phyloP scores from a whole-genome alignment of 2,113 vertebrate genomes.

The Dendrocopos noguchii region DNA sequence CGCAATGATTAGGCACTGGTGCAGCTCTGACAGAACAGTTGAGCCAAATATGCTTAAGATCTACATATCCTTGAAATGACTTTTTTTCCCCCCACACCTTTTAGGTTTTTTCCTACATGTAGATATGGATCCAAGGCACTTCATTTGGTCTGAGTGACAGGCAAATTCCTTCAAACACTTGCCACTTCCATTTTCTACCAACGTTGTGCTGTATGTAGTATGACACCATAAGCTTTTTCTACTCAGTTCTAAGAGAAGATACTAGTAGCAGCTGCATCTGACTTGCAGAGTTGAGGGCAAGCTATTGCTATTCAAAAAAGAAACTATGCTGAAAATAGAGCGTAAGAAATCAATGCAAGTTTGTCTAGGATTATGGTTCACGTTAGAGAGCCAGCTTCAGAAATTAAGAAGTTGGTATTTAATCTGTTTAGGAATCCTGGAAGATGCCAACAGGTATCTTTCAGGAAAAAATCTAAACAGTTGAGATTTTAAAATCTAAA shows the following conservation, averaged over 20 bases:
- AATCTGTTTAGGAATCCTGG: background rate
- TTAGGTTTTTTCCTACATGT: background rate
- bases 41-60: background rate
- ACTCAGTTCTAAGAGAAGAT: background rate
- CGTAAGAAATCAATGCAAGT: background rate
- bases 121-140: background rate
- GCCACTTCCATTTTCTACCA: background rate
- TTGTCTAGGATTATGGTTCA: background rate
- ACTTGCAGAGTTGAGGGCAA: background rate
- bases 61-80: background rate
- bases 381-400: background rate
- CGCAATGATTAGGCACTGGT: background rate
- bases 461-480: background rate
- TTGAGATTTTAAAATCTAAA: background rate
- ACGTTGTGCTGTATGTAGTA: background rate
- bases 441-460: background rate
- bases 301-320: background rate
- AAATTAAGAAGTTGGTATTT: background rate
- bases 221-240: background rate
- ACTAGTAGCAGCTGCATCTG: background rate
- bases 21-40: background rate
- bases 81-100: background rate
- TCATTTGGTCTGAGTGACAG: background rate
- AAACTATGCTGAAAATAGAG: background rate
- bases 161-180: background rate